Base-by-base conservation (phyloP, 2,797 vertebrate species). In the Nannoperca australis region DNA sequence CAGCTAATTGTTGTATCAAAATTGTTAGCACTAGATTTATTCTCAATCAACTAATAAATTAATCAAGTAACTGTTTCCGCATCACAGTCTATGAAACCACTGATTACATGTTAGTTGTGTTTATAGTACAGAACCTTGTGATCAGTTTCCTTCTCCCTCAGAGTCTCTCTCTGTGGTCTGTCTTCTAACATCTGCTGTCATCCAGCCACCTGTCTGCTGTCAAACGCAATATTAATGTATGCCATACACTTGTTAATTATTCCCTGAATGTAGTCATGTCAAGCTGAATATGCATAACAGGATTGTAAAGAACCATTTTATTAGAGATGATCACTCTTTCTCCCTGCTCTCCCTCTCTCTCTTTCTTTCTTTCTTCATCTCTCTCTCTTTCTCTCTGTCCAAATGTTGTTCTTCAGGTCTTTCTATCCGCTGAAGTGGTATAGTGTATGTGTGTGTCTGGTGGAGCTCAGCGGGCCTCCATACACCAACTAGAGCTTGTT, bases 141-240 rank as follows among this genome's bases (percentile, higher is more conserved):
- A 5, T 74, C 24, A 70, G 64, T 82, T 78, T 71, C 68, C 36
- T 44, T 82, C 45, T 85, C 56, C 20, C 79, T 80, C 74, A 27
- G 68, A 42, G 24, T 61, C 42, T n/a, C 72, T 69, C 67, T 64
- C 45, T 81, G 67, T 63, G 60, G n/a, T 85, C 75, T 84, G 69
- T 84, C 78, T 89, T 73, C 78, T 72, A 89, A 90, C 90, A 92
- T 91, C 91, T 93, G 91, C 91, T 93, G 90, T 72, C 85, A 90
- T 84, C 85, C 78, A 85, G 83, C 91, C 92, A 93, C 92, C 92
- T 94, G 93, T 90, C 93, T 87, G 85, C 91, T 93, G 91, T 94
- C 93, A 91, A 70, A 87, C 70, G 51, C 84, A 88, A 84, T 90
- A 90, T 92, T 91, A 92, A 94, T 93, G 92, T 84, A 67, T 27